Evolutionary conservation across 2,113 vertebrate species (phyloP).

Genomic region (Xiphorhynchus elegans): DNA sequence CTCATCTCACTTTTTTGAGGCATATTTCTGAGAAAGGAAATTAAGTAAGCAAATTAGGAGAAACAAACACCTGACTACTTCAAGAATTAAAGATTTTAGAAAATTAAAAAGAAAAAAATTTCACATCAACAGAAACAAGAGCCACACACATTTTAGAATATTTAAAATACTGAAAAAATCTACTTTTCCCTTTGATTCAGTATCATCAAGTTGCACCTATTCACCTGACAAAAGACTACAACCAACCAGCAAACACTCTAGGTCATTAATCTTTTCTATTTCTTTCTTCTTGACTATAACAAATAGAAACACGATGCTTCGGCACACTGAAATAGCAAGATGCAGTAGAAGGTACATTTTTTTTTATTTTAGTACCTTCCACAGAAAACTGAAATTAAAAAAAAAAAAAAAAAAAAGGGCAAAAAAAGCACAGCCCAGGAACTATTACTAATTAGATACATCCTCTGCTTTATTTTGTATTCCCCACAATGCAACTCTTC

Average conservation of each 20-base stretch:
- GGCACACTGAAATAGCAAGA: neutral
- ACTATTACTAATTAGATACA: neutral
- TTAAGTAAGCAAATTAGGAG: neutral
- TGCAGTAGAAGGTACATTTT: neutral
- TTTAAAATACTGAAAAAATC: neutral
- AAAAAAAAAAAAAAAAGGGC: neutral
- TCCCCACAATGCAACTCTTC: neutral
- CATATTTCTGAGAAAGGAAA: neutral
- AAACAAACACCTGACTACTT: neutral
- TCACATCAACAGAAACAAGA: neutral
- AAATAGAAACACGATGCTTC: neutral
- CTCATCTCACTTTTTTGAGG: neutral
- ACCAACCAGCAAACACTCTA: neutral
- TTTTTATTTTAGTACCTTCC: neutral
- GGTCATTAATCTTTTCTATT: neutral
- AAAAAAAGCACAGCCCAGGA: neutral
- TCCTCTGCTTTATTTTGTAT: neutral
- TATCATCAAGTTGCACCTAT: neutral
- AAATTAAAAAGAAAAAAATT: neutral
- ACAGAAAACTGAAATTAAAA: neutral
- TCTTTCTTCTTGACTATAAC: neutral
- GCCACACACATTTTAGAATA: neutral
- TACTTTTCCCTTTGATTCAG: neutral
- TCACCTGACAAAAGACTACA: neutral
- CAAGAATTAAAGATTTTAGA: neutral